Conservation (phyloP, 1,140 invertebrate genomes). For the Hypothenemus hampei region DNA sequence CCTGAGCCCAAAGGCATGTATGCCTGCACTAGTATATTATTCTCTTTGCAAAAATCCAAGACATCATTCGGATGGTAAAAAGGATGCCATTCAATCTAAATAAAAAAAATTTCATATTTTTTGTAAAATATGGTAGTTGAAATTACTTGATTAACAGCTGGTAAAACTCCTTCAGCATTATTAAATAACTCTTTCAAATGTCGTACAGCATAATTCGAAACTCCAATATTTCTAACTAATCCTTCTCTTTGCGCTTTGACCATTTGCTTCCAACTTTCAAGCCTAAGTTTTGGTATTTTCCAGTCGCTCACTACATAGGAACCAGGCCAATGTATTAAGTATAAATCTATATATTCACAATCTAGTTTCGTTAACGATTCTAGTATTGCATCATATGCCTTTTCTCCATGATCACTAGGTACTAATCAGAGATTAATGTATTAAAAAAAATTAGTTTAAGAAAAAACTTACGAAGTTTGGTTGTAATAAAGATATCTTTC, state of each 20-base stretch:
- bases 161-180: constrained; percentile 53
- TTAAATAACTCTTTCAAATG: constrained; percentile 66
- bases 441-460: neutral
- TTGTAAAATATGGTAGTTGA: neutral
- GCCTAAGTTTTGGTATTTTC: constrained; percentile 33
- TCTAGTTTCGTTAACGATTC: constrained; percentile 61
- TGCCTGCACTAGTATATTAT: constrained; percentile 68
- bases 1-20: constrained; percentile 71
- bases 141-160: constrained; percentile 73
- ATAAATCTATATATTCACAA: constrained; percentile 71
- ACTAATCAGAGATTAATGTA: constrained; percentile 46
- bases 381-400: constrained; percentile 54
- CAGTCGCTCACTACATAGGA: constrained; percentile 36
- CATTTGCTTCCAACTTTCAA: constrained; percentile 63
- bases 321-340: constrained; percentile 83
- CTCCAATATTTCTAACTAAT: constrained; percentile 67
- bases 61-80: constrained; percentile 64
- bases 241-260: constrained; percentile 57
- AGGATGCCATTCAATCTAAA: constrained; percentile 76
- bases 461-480: constrained; percentile 60
- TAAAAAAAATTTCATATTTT: neutral
- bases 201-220: constrained; percentile 73
- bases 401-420: constrained; percentile 63
- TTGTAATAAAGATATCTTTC: constrained; percentile 72
- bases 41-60: constrained; percentile 57